A percentile compares a stretch with the other conserved stretches of the same genome.
Evolutionary conservation across 2,888 invertebrate genomes (phyloP).

Genomic region (Eledone cirrhosa): DNA sequence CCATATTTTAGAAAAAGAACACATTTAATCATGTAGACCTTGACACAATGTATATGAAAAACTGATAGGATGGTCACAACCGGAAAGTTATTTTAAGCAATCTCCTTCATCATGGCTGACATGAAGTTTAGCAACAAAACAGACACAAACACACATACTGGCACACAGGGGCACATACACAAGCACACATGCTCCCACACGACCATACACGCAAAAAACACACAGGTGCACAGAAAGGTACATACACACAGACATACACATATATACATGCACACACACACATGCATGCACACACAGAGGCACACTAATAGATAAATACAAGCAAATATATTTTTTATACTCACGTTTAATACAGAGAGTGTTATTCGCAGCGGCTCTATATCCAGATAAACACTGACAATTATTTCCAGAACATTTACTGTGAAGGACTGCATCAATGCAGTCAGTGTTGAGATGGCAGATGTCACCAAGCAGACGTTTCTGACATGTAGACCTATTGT

Average conservation of each 20-base stretch:
- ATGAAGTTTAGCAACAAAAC: too few species aligned
- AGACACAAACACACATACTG: too few species aligned
- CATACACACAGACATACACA: not conserved
- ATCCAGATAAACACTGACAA: conserved; percentile 35
- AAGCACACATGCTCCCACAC: too few species aligned
- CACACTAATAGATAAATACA: not conserved
- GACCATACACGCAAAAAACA: too few species aligned
- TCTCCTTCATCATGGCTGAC: too few species aligned
- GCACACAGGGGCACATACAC: too few species aligned
- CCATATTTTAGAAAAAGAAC: too few species aligned
- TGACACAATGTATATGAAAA: too few species aligned
- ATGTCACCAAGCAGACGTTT: conserved; percentile 31
- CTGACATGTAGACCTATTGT: conserved; percentile 22
- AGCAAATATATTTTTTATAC: not conserved
- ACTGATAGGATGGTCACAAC: too few species aligned
- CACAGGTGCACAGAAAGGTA: not conserved
- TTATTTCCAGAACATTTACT: conserved; percentile 31
- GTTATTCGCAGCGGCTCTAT: conserved; percentile 25
- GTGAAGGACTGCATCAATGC: conserved; percentile 32
- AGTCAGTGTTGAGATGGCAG: conserved; percentile 33
- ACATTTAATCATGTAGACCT: too few species aligned
- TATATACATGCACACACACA: not conserved
- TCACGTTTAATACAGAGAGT: conserved; percentile 31
- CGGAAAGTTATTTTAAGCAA: too few species aligned
- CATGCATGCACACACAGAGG: not conserved